Evolutionary conservation across 2,113 vertebrate species (phyloP), one percentile per base, ranked within the genome.

Genomic region (Cinclus cinclus): DNA sequence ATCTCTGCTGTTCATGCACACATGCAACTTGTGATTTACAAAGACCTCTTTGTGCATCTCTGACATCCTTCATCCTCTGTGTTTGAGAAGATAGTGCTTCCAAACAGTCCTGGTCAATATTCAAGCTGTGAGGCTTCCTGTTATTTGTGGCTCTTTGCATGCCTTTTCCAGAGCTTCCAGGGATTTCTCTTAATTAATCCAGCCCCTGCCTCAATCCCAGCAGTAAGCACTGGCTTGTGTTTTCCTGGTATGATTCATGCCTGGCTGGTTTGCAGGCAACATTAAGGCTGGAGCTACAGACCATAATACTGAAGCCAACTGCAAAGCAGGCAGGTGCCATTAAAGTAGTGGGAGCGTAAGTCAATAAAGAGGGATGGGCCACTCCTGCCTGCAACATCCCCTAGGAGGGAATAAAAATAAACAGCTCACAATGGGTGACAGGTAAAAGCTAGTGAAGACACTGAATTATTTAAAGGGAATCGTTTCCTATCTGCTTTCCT

Each of bases 91-190:
- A 63, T 0, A 27, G 19, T 35, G 28, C 25, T 53, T 77, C 22
- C 15, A 73, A 55, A 24, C 27, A 79, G 35, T 4, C 11, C 30
- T 4, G 4, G 68, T 83, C 81, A 82, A 82, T 42, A 46, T 9
- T 92, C 88, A 76, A 90, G 79, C 79, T 92, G 90, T 65, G 67
- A 83, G 27, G 35, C 25, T 94, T 95, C 92, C 88, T 93, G 53
- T 46, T 94, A 21, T 81, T 70, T 65, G 49, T 79, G 58, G 49
- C 35, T 55, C 65, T 63, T 82, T 12, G 1, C 24, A 59, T 33
- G 35, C 19, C 42, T 84, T 35, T 82, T 50, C 42, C 55, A n/a
- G 15, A 12, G 28, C 63, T 88, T 65, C 35, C 69, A 87, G 39
- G 55, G 78, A 1, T 19, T 82, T 84, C 27, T 70, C 50, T 41